Evolutionary conservation across 2,888 invertebrate species (phyloP).

Genomic region (Slavum lentiscoides): DNA sequence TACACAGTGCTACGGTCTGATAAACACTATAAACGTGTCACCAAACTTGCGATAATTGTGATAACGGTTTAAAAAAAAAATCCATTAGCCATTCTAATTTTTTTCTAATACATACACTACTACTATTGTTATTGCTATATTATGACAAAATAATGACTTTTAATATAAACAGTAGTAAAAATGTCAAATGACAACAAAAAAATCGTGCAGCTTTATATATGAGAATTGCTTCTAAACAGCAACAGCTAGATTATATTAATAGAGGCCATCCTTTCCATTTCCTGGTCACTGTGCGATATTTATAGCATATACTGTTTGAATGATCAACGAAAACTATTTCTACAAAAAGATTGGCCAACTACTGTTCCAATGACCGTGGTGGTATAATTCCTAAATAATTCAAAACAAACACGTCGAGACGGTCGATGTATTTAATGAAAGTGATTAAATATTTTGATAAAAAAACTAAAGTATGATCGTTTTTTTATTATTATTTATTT

Average conservation of each 20-base stretch:
- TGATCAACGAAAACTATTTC: not conserved
- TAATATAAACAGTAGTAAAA: not conserved
- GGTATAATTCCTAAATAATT: not conserved
- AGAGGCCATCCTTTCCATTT: conserved; percentile 32
- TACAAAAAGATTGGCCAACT: conserved; percentile 10
- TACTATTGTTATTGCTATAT: not conserved
- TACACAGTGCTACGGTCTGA: not conserved
- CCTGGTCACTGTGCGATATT: conserved; percentile 30
- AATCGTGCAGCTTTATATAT: not conserved
- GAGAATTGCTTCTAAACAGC: conserved; percentile 9
- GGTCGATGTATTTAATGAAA: not conserved
- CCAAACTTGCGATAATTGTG: not conserved
- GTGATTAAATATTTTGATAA: no score
- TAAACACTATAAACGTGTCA: conserved; percentile 10
- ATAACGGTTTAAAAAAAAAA: conserved; percentile 3
- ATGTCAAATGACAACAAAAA: conserved; percentile 27
- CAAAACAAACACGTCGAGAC: not conserved
- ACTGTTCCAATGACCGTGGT: not conserved
- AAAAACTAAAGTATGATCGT: no score
- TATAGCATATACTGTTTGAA: not conserved
- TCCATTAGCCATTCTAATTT: not conserved
- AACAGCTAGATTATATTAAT: conserved; percentile 28
- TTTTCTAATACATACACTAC: not conserved
- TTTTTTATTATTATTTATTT: no score
- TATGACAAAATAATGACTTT: not conserved